Base-by-base conservation (phyloP, 1,140 invertebrate genomes). In the Lepidurus couesii region DNA sequence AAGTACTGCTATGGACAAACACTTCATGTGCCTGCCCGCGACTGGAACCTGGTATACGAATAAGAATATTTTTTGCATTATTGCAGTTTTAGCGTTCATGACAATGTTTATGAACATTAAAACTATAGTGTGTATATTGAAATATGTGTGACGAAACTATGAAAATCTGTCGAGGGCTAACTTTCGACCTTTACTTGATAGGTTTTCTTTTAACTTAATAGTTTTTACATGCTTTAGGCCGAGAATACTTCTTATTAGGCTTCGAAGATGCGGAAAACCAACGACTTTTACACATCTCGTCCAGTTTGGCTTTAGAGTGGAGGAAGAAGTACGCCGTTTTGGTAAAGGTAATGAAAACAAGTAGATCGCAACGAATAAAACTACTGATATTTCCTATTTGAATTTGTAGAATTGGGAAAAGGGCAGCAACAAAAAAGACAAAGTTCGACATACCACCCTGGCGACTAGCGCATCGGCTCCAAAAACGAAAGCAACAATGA, bases 191-290 rank as follows among this genome's bases (percentile, higher is more conserved):
- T 43, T 7, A 7, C 42, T 43, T 53, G 1, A 43, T 1, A 16
- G 16, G n/a, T 34, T 42, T 76, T 76, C 7, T 34, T 10, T 6
- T n/a, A 75, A 75, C 13, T 24, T 42, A 75, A 42, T 7, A n/a
- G 74, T 75, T 77, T 26, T 13, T 53, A 65, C 53, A 21, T 34
- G 34, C 34, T 13, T 21, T 74, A 80, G 79, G 79, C 10, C 75
- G 79, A 7, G 78, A 77, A 74, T 80, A 80, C 45, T 75, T 80
- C 16, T 24, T 80, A 13, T 34, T 80, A 21, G 80, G 80, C 0
- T 75, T 73, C 42, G 80, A 80, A 73, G 78, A 79, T 42, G 44
- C 43, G 1, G 75, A 65, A 13, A 45, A 75, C 44, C 73, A 79
- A 47, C 7, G 80, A 10, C 78, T 80, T n/a, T 74, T 80, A 10